Percentiles rank a stretch among this genome's conserved stretches.
Conservation (phyloP, 2,888 invertebrate genomes). For the Pheosia gnoma region DNA sequence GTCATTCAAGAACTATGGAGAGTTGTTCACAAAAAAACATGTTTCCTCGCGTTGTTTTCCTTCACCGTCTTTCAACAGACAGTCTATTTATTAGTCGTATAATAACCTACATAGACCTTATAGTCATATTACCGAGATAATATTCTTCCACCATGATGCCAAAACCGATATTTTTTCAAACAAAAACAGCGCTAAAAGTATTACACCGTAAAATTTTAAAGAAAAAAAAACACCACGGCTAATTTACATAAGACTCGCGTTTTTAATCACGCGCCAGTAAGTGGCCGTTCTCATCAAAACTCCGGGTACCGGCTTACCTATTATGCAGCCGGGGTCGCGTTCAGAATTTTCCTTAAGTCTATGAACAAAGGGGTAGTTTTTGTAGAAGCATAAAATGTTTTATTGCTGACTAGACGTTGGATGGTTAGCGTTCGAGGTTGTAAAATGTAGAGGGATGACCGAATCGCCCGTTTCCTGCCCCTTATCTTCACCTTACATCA, state of each 20-base stretch:
- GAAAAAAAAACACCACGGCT: constrained; percentile 17
- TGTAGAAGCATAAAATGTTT: constrained; percentile 20
- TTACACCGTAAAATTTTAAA: constrained; percentile 10
- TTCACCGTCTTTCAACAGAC: too few species aligned
- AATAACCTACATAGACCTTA: too few species aligned
- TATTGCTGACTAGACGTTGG: background rate
- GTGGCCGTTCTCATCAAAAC: constrained; percentile 55
- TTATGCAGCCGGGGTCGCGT: constrained; percentile 42
- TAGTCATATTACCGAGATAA: too few species aligned
- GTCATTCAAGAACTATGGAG: too few species aligned
- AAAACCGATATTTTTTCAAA: background rate
- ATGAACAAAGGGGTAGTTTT: constrained; percentile 46
- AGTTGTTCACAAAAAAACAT: too few species aligned
- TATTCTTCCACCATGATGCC: too few species aligned
- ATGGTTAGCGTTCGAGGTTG: too few species aligned
- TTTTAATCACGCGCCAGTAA: constrained; percentile 38
- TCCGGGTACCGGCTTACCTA: constrained; percentile 21
- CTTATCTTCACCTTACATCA: too few species aligned
- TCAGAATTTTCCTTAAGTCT: constrained; percentile 56
- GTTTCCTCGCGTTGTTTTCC: too few species aligned
- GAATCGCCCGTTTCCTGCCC: too few species aligned
- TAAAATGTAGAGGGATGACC: too few species aligned
- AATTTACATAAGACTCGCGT: constrained; percentile 33
- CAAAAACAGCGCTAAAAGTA: constrained; percentile 11
- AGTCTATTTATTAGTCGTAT: too few species aligned